Evolutionary conservation across 2,888 invertebrate genomes (phyloP).

Genomic region (Eristalis arbustorum): DNA sequence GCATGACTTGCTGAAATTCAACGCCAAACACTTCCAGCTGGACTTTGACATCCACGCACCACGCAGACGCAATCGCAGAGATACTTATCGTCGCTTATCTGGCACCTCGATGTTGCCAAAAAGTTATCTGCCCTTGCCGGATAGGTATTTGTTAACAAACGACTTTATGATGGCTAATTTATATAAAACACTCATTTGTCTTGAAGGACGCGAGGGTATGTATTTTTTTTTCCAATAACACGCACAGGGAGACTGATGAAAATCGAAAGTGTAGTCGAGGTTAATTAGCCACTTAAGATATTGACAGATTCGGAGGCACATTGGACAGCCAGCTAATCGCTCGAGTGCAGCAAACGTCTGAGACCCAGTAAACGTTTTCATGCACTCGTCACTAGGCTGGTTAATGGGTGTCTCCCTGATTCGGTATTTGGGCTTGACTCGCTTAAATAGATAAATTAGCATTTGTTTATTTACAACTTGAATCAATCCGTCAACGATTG

Average conservation of each 20-base stretch:
- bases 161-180: not conserved
- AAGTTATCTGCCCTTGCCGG: not conserved
- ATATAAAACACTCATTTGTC: not conserved
- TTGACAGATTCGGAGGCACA: not conserved
- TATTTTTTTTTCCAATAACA: not conserved
- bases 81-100: not conserved
- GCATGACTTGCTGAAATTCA: slow-evolving; percentile 6
- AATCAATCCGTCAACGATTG: slow-evolving; percentile 2
- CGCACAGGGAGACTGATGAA: not conserved
- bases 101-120: not conserved
- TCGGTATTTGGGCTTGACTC: not conserved
- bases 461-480: slow-evolving; percentile 9
- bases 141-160: not conserved
- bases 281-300: not conserved
- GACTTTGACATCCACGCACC: not conserved
- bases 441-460: not conserved
- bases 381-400: not conserved
- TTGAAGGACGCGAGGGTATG: not conserved
- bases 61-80: not conserved
- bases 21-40: not conserved
- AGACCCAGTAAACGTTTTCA: not conserved
- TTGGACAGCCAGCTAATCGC: not conserved
- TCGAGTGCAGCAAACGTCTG: not conserved
- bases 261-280: not conserved
- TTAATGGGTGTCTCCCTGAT: no score